Base-by-base conservation (phyloP, 2,113 vertebrate genomes). In the Oxyruncus cristatus region DNA sequence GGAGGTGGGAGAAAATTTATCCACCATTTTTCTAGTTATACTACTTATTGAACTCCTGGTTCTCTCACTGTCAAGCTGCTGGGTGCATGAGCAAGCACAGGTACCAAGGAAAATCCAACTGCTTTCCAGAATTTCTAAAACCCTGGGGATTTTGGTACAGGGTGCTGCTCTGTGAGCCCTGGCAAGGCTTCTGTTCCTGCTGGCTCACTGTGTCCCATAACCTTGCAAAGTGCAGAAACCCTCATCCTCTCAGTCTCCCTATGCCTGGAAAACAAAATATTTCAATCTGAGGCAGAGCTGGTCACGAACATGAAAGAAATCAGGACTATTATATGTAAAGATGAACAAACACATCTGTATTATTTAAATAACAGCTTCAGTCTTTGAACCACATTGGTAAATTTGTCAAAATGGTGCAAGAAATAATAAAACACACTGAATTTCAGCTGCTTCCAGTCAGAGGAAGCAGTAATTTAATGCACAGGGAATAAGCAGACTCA, bases 281-380 rank as follows among this genome's bases (percentile, higher is more conserved):
- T 82, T 50, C 58, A 88, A 53, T 76, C 46, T 39, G 30, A 77
- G 62, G 50, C 85, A 95, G 81, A 56, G n/a, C 74, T 83, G 58
- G 33, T 91, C 72, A 65, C 1, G 0, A 73, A 70, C 78, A 66
- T 92, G 88, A 96, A 92, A 86, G 92, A 82, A 88, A n/a, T 63
- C 93, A 95, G 93, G 17, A 70, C 59, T 76, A 46, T 58, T 61
- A 37, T 70, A 73, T 16, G 28, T n/a, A 18, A 90, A 92, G 75
- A 52, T 94, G 78, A 94, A 73, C 87, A 95, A 87, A 91, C 77
- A 80, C 62, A 65, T 88, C 53, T 94, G 82, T 62, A 66, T 89
- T 82, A 85, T 41, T 91, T 87, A 96, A 89, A 62, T 67, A 72
- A 87, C 72, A 93, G 37, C n/a, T 55, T 82, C 27, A 44, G 20